Percentiles rank a stretch among this genome's conserved stretches.
phyloP scores from a whole-genome alignment of 2,888 invertebrate genomes.

The Aquatica leii region DNA sequence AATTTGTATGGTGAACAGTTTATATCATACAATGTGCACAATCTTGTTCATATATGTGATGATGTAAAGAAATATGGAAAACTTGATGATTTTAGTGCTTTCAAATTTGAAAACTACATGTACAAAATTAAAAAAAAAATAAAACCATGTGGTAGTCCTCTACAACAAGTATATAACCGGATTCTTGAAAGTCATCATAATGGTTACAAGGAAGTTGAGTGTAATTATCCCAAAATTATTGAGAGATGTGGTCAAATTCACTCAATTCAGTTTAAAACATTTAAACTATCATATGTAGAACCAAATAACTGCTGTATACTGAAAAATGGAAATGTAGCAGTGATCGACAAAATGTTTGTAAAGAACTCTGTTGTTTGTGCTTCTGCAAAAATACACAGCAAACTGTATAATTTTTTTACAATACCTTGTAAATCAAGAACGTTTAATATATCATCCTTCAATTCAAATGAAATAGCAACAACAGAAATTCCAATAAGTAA shows the following conservation, averaged over 20 bases:
- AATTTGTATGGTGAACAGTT: neutral
- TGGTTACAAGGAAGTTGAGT: neutral
- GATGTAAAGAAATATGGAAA: neutral
- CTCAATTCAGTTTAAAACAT: neutral
- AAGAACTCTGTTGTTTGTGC: neutral
- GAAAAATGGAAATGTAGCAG: neutral
- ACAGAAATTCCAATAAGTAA: neutral
- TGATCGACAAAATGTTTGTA: neutral
- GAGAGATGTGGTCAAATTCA: neutral
- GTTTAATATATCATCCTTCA: neutral
- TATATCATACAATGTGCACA: constrained; percentile 5
- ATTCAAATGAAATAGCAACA: neutral
- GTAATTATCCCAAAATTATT: neutral
- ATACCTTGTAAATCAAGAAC: neutral
- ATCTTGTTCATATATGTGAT: too few relatives aligned
- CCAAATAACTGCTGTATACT: neutral
- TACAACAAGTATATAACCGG: too few relatives aligned
- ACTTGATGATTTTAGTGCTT: constrained; percentile 6
- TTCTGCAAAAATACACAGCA: neutral
- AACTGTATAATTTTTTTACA: neutral
- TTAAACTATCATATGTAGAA: neutral
- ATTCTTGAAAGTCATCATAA: neutral
- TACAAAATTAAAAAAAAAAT: constrained; percentile 1
- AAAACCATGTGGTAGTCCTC: neutral
- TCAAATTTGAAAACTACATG: constrained; percentile 11